These are phyloP conservation scores for Argyra leucocephala DNA, from an alignment of 2,888 invertebrate species.

Conservation along the genomic window DNA sequence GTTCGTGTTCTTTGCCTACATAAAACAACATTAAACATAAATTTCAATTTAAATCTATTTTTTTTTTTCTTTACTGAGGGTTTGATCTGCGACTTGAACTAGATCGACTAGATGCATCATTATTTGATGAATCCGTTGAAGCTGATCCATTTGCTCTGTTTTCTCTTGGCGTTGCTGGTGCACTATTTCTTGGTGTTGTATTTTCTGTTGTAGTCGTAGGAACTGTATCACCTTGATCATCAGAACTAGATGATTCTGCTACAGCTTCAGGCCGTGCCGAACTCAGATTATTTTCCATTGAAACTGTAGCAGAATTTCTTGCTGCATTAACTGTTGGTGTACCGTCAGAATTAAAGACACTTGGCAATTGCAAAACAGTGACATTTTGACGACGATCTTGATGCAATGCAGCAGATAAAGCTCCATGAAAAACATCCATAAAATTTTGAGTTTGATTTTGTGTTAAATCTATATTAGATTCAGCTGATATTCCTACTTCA, in stretches of 20 bases:
- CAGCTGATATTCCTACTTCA: slow-evolving; percentile 42
- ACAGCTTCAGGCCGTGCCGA: not conserved
- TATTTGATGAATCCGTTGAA: not conserved
- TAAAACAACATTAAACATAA: too few relatives aligned
- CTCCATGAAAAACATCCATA: slow-evolving; percentile 42
- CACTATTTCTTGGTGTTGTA: slow-evolving; percentile 11
- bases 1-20: slow-evolving; percentile 38
- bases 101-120: not conserved
- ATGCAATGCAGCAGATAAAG: slow-evolving; percentile 40
- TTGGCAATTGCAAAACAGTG: slow-evolving; percentile 39
- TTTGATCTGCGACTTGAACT: not conserved
- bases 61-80: not conserved
- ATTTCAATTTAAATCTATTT: not conserved
- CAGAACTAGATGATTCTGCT: slow-evolving; percentile 19
- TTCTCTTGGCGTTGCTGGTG: slow-evolving; percentile 15
- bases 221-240: slow-evolving; percentile 17
- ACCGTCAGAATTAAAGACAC: slow-evolving; percentile 34
- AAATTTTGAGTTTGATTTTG: slow-evolving; percentile 39
- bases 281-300: slow-evolving; percentile 14
- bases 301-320: slow-evolving; percentile 19
- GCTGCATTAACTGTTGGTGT: slow-evolving; percentile 21
- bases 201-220: slow-evolving; percentile 10
- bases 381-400: slow-evolving; percentile 39
- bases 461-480: slow-evolving; percentile 33
- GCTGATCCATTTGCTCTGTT: not conserved